Base-by-base conservation (phyloP, 2,797 vertebrate genomes). In the Sparus aurata region DNA sequence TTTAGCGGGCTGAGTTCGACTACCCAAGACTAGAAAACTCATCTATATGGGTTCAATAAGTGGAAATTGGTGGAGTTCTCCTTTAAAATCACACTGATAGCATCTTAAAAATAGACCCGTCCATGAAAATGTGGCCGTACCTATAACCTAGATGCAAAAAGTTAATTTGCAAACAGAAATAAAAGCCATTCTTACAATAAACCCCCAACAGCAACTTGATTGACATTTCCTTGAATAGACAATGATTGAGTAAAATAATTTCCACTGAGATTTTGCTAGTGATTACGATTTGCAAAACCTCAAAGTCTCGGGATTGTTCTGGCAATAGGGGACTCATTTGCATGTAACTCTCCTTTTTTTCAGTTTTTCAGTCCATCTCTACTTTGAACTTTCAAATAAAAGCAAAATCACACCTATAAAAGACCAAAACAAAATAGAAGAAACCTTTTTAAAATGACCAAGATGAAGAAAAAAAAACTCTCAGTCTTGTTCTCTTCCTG, bases 401-500 rank as follows among this genome's bases (percentile, higher is more conserved):
- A n/a, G 25, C 6, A 64, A 47, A 62, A 17, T 25, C 4, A 0
- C 5, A 73, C 10, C 47, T 41, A 27, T 23, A 23, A 23, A 45
- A 61, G 2, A 45, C 12, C 5, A 23, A 45, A 59, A 65, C 13
- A 15, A 10, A 59, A 54, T 55, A 52, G 53, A 13, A 59, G 58
- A 53, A 53, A 52, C 30, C 15, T 23, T 27, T 15, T 30, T 73
- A 45, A 47, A 60, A 79, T 22, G 30, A 41, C 23, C 59, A 10
- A 43, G 61, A 59, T 55, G 47, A 62, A 63, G n/a, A 17, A n/a
- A 63, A n/a, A 17, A n/a, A 67, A 79, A 38, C 53, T 30, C 50
- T 71, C 38, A 3, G 65, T 77, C 41, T 62, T 60, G 54, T 68
- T 74, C 23, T 30, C 55, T 38, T 62, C 43, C 63, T 77, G 50